These are phyloP conservation scores for Lepidostoma basale DNA, from an alignment of 1,140 invertebrate species.

Conservation along the genomic window DNA sequence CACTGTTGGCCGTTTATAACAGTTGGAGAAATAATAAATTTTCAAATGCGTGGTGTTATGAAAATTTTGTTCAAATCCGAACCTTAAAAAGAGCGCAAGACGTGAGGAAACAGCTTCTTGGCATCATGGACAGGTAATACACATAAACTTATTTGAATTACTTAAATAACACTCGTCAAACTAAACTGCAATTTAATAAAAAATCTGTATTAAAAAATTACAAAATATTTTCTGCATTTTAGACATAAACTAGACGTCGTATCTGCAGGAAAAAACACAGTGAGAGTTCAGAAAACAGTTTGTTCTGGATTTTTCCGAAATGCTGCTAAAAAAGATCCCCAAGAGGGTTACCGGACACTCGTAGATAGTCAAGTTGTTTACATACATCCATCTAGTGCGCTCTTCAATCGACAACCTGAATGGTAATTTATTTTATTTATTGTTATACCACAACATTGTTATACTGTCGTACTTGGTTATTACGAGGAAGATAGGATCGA, in stretches of 20 bases:
- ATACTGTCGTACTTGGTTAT: background rate
- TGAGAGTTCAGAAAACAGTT: conserved; percentile 96
- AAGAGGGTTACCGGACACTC: conserved; percentile 97
- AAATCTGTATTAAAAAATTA: no score
- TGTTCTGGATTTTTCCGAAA: conserved; percentile 99
- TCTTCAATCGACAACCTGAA: conserved; percentile 98
- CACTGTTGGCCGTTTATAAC: conserved; percentile 97
- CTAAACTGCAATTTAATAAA: background rate
- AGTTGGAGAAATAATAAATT: conserved; percentile 99
- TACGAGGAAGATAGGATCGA: no score
- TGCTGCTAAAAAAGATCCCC: conserved; percentile 98
- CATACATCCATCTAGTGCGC: conserved; percentile 96
- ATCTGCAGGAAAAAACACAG: conserved; percentile 94
- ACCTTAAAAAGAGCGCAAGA: conserved; percentile 98
- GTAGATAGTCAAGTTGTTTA: conserved; percentile 99
- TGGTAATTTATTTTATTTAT: conserved; percentile 70
- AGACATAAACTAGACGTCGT: conserved; percentile 97
- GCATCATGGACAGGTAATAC: conserved; percentile 91
- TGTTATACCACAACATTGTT: background rate
- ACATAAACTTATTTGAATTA: background rate
- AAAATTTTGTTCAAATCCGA: conserved; percentile 98
- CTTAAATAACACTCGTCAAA: no score
- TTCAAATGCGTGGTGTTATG: conserved; percentile 99
- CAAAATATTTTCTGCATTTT: conserved; percentile 49
- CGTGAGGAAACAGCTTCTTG: conserved; percentile 95